Conservation (phyloP, 2,797 vertebrate genomes). For the Phoxinus dragarum region DNA sequence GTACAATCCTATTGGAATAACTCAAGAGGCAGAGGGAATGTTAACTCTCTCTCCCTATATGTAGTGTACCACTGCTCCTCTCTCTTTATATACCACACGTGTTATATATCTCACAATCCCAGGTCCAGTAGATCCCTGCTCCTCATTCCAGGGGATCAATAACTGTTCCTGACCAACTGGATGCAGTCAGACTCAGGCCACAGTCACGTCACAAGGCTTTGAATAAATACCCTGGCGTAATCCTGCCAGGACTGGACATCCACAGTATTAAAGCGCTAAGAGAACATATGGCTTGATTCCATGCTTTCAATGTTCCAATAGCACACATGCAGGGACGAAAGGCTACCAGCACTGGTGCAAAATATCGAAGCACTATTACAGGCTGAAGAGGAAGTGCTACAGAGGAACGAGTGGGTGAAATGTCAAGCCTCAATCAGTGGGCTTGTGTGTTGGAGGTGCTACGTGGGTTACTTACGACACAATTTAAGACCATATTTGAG, state of each 20-base stretch:
- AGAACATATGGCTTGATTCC: constrained; percentile 53
- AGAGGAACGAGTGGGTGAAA: constrained; percentile 43
- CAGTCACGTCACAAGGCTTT: constrained; percentile 48
- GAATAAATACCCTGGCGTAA: constrained; percentile 52
- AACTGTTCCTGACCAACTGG: constrained; percentile 3
- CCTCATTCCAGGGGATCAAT: constrained; percentile 35
- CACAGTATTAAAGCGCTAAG: constrained; percentile 42
- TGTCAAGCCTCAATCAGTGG: constrained; percentile 39
- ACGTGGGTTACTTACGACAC: background rate
- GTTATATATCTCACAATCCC: constrained; percentile 1
- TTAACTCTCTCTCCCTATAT: background rate
- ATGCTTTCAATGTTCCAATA: constrained; percentile 29
- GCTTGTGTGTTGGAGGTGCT: background rate
- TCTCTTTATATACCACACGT: background rate
- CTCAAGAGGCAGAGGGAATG: background rate
- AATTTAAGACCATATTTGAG: background rate
- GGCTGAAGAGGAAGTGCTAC: constrained; percentile 11
- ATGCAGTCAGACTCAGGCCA: constrained; percentile 23
- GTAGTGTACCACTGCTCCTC: background rate
- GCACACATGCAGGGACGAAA: constrained; percentile 24
- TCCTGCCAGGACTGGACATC: constrained; percentile 39
- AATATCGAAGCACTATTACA: constrained; percentile 9
- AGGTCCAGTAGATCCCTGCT: constrained; percentile 20
- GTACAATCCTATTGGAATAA: background rate
- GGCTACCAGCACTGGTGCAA: constrained; percentile 18